These are phyloP conservation scores for Philypnodon macrostomus DNA, from an alignment of 2,797 vertebrate species.

Conservation along the genomic window DNA sequence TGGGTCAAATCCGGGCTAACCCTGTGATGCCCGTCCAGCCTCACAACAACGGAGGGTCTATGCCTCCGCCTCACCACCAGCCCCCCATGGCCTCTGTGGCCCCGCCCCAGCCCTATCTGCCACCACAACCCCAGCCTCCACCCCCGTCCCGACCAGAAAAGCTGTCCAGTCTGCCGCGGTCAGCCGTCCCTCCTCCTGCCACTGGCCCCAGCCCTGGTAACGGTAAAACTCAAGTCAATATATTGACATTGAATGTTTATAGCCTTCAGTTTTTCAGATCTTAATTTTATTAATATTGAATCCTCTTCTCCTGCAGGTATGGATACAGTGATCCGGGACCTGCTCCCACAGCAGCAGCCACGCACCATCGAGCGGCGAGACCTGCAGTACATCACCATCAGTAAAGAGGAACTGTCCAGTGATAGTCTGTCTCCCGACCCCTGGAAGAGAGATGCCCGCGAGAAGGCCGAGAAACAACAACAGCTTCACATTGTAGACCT, in stretches of 20 bases:
- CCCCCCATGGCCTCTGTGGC: constrained; percentile 55
- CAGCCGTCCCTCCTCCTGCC: constrained; percentile 61
- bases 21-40: constrained; percentile 79
- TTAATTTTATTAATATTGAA: no score
- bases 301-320: constrained; percentile 41
- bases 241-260: no score
- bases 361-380: constrained; percentile 95
- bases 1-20: constrained; percentile 87
- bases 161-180: constrained; percentile 80
- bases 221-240: constrained; percentile 33
- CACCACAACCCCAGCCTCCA: constrained; percentile 60
- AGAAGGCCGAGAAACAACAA: constrained; percentile 97
- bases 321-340: constrained; percentile 93
- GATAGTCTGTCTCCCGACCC: constrained; percentile 96
- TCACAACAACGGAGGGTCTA: constrained; percentile 71
- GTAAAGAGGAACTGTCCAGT: constrained; percentile 89
- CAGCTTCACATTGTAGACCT: constrained; percentile 97
- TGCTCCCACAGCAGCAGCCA: constrained; percentile 95
- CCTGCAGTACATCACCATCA: constrained; percentile 87
- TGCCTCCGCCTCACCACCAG: constrained; percentile 69
- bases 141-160: constrained; percentile 83
- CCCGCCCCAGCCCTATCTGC: constrained; percentile 60
- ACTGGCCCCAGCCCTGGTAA: constrained; percentile 48
- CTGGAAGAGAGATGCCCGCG: constrained; percentile 94
- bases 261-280: no score